Percentiles rank a stretch among this genome's conserved stretches.
Evolutionary conservation across 1,140 invertebrate genomes (phyloP).

Genomic region (Micrasema longulum): DNA sequence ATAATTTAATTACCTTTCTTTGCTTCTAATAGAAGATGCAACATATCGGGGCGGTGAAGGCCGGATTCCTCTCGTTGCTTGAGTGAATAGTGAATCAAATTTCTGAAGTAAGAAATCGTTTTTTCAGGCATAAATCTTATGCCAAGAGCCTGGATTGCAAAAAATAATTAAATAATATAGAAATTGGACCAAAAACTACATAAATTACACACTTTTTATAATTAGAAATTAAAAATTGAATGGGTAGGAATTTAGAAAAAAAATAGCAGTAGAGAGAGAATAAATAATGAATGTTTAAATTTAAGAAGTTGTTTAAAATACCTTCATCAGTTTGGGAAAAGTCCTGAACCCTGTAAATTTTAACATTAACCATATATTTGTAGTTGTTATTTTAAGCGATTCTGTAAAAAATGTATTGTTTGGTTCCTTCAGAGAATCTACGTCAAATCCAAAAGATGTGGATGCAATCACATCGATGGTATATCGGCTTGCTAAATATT

Average conservation of each 20-base stretch:
- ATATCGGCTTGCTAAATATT: constrained; percentile 67
- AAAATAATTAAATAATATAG: too few species aligned
- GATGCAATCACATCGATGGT: constrained; percentile 68
- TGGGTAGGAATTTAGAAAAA: neutral
- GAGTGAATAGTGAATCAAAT: constrained; percentile 56
- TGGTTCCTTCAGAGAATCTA: constrained; percentile 68
- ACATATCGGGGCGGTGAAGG: constrained; percentile 58
- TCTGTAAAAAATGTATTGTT: constrained; percentile 68
- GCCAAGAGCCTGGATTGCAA: constrained; percentile 40
- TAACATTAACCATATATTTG: constrained; percentile 25
- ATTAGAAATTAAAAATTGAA: too few species aligned
- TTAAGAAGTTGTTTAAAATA: neutral
- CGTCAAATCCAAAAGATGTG: constrained; percentile 67
- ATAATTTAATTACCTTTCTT: constrained; percentile 46
- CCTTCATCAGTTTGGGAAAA: constrained; percentile 46
- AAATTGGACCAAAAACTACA: too few species aligned
- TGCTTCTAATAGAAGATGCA: constrained; percentile 60
- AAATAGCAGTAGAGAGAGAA: too few species aligned
- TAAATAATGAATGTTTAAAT: too few species aligned
- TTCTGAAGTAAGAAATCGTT: constrained; percentile 55
- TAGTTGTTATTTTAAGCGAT: constrained; percentile 57
- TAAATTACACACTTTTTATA: too few species aligned
- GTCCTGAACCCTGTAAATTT: constrained; percentile 40
- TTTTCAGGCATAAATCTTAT: constrained; percentile 43
- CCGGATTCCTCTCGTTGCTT: constrained; percentile 56